A percentile compares a stretch with the other conserved stretches of the same genome.
These are phyloP conservation scores for Megalops atlanticus DNA, from an alignment of 2,113 vertebrate species.

Conservation along the genomic window DNA sequence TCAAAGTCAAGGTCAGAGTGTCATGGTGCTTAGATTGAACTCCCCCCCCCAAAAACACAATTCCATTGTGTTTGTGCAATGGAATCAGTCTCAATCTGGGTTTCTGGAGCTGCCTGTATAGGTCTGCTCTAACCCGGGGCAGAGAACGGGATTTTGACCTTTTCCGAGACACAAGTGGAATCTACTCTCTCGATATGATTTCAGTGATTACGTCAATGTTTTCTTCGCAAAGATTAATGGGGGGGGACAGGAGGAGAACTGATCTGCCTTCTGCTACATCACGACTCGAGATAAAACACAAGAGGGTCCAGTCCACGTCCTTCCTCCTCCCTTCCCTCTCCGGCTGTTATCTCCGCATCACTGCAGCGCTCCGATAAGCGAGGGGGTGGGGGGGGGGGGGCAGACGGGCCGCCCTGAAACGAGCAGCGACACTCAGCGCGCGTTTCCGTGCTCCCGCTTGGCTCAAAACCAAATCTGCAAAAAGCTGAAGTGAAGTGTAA, in stretches of 20 bases:
- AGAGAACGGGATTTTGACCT: background rate
- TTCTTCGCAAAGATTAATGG: too few species aligned
- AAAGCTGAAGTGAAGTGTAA: background rate
- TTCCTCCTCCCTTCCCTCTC: background rate
- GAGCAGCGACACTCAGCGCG: too few species aligned
- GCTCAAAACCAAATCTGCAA: background rate
- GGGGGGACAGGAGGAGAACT: background rate
- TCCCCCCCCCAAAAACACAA: background rate
- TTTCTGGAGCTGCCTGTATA: background rate
- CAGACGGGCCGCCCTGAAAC: background rate
- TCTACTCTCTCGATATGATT: background rate
- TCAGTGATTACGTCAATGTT: background rate
- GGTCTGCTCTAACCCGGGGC: conserved; percentile 5
- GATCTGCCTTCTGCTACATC: background rate
- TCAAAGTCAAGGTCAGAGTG: too few species aligned
- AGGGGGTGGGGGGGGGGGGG: background rate
- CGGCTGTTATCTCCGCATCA: conserved; percentile 4
- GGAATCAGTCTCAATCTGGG: background rate
- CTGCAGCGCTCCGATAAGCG: background rate
- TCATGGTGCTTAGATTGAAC: too few species aligned
- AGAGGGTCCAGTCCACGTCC: background rate
- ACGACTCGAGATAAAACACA: background rate
- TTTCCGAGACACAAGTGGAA: background rate
- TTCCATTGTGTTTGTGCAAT: background rate
- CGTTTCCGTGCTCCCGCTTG: background rate